These are phyloP conservation scores for Myoxocephalus aenaeus DNA, from an alignment of 2,797 vertebrate species.

Conservation along the genomic window DNA sequence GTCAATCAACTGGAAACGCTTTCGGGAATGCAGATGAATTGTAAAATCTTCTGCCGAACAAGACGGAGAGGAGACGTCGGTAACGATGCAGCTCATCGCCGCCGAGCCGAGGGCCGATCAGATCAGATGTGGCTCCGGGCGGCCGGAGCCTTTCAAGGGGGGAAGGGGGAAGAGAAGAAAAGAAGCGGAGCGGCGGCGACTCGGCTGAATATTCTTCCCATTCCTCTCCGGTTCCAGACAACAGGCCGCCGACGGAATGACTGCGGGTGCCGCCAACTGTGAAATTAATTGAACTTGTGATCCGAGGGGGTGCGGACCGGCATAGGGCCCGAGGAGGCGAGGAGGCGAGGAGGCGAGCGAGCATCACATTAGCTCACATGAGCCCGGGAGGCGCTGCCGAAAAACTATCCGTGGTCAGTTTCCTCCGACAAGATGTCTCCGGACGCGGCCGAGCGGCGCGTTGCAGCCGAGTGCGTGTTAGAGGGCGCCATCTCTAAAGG, in stretches of 20 bases:
- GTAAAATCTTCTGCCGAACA: not conserved
- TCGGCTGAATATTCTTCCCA: constrained; percentile 54
- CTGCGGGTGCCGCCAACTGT: constrained; percentile 78
- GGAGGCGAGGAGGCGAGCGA: constrained; percentile 47
- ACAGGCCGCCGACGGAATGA: constrained; percentile 56
- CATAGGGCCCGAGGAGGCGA: constrained; percentile 61
- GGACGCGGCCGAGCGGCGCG: constrained; percentile 53
- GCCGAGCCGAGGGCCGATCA: constrained; percentile 47
- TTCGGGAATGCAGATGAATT: constrained; percentile 28
- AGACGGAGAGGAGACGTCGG: constrained; percentile 35
- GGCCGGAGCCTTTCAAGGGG: constrained; percentile 58
- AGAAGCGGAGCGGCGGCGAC: constrained; percentile 33
- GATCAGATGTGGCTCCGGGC: constrained; percentile 68
- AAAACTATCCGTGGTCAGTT: constrained; percentile 67
- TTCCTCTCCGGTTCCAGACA: constrained; percentile 69
- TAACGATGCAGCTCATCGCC: constrained; percentile 64
- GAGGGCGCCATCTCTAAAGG: constrained; percentile 15
- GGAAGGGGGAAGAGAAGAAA: constrained; percentile 19
- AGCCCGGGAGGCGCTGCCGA: constrained; percentile 36
- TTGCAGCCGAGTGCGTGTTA: constrained; percentile 45
- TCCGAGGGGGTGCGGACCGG: constrained; percentile 69
- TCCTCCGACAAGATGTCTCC: constrained; percentile 59
- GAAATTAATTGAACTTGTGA: constrained; percentile 86
- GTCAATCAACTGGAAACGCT: constrained; percentile 9
- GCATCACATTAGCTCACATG: constrained; percentile 31